Evolutionary conservation across 2,888 invertebrate species (phyloP).

Genomic region (Ochropleura leucogaster): DNA sequence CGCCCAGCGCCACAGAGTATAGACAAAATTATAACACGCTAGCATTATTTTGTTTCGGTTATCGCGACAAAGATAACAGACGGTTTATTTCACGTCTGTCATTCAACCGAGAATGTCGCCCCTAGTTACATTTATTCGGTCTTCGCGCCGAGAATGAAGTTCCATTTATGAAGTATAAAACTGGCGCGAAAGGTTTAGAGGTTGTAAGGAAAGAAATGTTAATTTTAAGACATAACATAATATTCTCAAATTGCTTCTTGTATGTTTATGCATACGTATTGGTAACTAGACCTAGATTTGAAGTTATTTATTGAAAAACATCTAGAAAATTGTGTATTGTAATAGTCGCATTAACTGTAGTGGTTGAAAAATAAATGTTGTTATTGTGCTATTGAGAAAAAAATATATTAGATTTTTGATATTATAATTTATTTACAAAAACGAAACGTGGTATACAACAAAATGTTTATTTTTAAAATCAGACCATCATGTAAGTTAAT

Average conservation of each 20-base stretch:
- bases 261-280: slow-evolving; percentile 46
- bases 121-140: slow-evolving; percentile 23
- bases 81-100: slow-evolving; percentile 17
- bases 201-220: slow-evolving; percentile 49
- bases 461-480: slow-evolving; percentile 51
- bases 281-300: slow-evolving; percentile 58
- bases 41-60: slow-evolving; percentile 28
- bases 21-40: slow-evolving; percentile 39
- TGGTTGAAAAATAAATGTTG: slow-evolving; percentile 58
- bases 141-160: slow-evolving; percentile 24
- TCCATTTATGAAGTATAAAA: slow-evolving; percentile 45
- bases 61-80: slow-evolving; percentile 10
- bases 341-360: slow-evolving; percentile 54
- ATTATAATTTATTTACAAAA: slow-evolving; percentile 49
- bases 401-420: slow-evolving; percentile 48
- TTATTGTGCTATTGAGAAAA: slow-evolving; percentile 42
- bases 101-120: slow-evolving; percentile 37
- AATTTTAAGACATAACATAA: slow-evolving; percentile 51
- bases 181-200: slow-evolving; percentile 49
- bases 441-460: slow-evolving; percentile 30
- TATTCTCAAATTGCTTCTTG: slow-evolving; percentile 55
- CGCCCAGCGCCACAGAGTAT: slow-evolving; percentile 43
- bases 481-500: slow-evolving; percentile 60
- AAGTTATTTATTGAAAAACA: slow-evolving; percentile 61
- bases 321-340: slow-evolving; percentile 58